Conservation (phyloP, 2,797 vertebrate genomes). For the Spea hammondii region DNA sequence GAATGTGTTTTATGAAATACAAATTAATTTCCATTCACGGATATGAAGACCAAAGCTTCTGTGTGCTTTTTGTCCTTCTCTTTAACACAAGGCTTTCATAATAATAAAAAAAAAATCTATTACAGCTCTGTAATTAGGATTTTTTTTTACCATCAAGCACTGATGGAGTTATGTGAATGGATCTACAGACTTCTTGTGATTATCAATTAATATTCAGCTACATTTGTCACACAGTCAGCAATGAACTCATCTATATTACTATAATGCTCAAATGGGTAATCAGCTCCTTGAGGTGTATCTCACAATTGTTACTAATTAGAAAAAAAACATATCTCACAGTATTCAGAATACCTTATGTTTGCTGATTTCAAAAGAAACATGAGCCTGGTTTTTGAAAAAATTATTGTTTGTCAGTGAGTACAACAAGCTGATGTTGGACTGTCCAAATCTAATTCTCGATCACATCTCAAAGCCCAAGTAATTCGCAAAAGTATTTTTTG, state of each 20-base stretch:
- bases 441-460: too few relatives aligned
- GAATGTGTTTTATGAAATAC: not conserved
- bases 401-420: too few relatives aligned
- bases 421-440: too few relatives aligned
- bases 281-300: not conserved
- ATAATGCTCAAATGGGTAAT: not conserved
- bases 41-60: not conserved
- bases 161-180: slow-evolving; percentile 1
- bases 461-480: too few relatives aligned
- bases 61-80: not conserved
- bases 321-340: not conserved
- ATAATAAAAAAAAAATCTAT: not conserved
- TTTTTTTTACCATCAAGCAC: slow-evolving; percentile 1
- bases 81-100: not conserved
- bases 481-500: too few relatives aligned
- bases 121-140: slow-evolving; percentile 7
- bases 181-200: not conserved
- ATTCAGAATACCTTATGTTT: not conserved
- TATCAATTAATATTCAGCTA: slow-evolving; percentile 4
- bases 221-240: slow-evolving; percentile 1
- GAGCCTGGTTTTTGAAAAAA: not conserved
- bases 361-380: not conserved
- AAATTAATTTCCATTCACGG: not conserved
- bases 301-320: too few relatives aligned
- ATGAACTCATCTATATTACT: not conserved